Evolutionary conservation across 53 echinoderm and acorn worm species (phyloP).

Genomic region (Paelopatides confundens): DNA sequence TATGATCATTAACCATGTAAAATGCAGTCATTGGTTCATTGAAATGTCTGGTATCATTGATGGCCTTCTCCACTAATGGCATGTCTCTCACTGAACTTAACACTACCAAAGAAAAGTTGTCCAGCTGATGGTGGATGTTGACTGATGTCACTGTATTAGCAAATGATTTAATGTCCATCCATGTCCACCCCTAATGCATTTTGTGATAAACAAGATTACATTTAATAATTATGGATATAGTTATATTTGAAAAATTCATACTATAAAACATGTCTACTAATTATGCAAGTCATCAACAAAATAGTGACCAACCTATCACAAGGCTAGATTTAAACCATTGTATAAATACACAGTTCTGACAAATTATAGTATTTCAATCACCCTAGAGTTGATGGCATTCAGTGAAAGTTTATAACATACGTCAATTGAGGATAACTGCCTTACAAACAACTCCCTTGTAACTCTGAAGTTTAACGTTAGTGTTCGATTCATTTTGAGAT

Average conservation of each 20-base stretch:
- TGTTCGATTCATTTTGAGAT: too few species aligned
- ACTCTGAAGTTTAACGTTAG: too few species aligned
- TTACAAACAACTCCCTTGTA: too few species aligned
- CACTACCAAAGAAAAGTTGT: constrained; percentile 9
- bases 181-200: background rate
- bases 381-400: too few species aligned
- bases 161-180: background rate
- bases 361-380: too few species aligned
- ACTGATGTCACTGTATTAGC: background rate
- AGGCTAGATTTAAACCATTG: too few species aligned
- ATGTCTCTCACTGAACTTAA: background rate
- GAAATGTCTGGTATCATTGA: constrained; percentile 3
- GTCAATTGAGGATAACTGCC: too few species aligned
- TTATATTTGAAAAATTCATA: background rate
- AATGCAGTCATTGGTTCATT: background rate
- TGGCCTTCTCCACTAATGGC: constrained; percentile 2
- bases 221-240: background rate
- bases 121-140: constrained; percentile 7
- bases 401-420: too few species aligned
- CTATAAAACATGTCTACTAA: background rate
- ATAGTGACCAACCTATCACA: too few species aligned
- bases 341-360: too few species aligned
- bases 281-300: background rate
- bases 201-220: background rate
- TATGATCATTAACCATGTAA: background rate